Evolutionary conservation across 1,140 invertebrate species (phyloP), one percentile per base, ranked within the genome.

Genomic region (Drosophila oshimai): DNA sequence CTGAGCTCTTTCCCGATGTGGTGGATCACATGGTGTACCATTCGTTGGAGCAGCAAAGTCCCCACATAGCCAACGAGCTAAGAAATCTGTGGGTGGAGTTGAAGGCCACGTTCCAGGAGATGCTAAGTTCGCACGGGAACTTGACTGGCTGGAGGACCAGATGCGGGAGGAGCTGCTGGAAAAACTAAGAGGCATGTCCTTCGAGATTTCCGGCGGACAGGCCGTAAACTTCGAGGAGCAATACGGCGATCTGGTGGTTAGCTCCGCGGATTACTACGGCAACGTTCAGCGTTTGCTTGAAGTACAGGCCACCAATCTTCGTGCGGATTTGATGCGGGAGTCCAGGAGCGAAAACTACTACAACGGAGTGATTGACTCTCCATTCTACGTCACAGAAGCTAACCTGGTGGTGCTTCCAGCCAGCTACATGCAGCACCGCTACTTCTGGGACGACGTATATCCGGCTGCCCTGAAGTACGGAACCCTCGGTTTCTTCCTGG

Each of bases 321-420:
- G 93, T 0, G 94, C 94, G 42, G 91, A 98, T 3, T 94, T 93
- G 58, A 95, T 95, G 71, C 96, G 96, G 95, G 69, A 97, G 96
- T 86, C 92, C 98, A 31, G 20, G 26, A 50, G 6, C 0, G 4
- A 26, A 0, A 94, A 96, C 64, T 94, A 96, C 84, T 94, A 95
- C 1, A 96, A 98, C 0, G 97, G 97, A 86, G 95, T 95, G 89
- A 97, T 95, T 1, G 94, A 94, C 73, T 96, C 95, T 93, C 94
- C 95, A 17, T 98, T 99, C 96, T 99, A 99, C 91, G 97, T 96
- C 1, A 97, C 98, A 1, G 98, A 97, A 1, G 97, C 97, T 84
- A 99, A 99, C 92, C 96, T 98, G 83, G 98, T 98, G 71, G 96
- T 98, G 0, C 97, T 99, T 78, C 98, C 98, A 0, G 97, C 98